Percentiles rank a stretch among this genome's conserved stretches.
Evolutionary conservation across 2,888 invertebrate species (phyloP).

Genomic region (Ophraella communa): DNA sequence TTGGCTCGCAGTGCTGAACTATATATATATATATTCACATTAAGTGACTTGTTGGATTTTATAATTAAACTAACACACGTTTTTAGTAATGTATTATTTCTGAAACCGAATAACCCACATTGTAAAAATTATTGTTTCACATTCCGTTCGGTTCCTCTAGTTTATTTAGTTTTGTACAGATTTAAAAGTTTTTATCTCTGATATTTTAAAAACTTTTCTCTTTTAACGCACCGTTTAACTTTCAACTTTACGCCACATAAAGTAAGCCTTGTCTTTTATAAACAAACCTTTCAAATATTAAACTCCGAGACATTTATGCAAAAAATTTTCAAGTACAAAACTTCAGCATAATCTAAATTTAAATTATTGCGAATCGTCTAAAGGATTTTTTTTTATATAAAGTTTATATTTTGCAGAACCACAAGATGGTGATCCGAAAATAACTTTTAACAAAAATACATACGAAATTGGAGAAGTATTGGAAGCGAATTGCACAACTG

Average conservation of each 20-base stretch:
- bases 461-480: constrained; percentile 72
- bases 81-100: constrained; percentile 19
- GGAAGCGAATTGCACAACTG: constrained; percentile 77
- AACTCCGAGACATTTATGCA: neutral
- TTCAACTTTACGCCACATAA: neutral
- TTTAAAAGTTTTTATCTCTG: neutral
- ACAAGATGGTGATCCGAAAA: constrained; percentile 72
- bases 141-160: neutral
- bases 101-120: neutral
- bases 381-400: too few species aligned
- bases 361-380: too few species aligned
- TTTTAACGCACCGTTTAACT: neutral
- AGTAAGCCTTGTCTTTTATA: neutral
- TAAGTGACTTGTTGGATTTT: too few species aligned
- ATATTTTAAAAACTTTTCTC: neutral
- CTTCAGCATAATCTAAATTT: neutral
- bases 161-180: neutral
- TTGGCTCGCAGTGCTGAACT: too few species aligned
- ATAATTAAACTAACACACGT: too few species aligned
- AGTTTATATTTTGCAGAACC: constrained; percentile 61
- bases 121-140: neutral
- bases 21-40: too few species aligned
- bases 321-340: neutral
- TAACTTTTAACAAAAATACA: constrained; percentile 73
- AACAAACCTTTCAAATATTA: neutral